A percentile compares a stretch with the other conserved stretches of the same genome.
Evolutionary conservation across 1,140 invertebrate species (phyloP).

Genomic region (Brachionus plicatilis): DNA sequence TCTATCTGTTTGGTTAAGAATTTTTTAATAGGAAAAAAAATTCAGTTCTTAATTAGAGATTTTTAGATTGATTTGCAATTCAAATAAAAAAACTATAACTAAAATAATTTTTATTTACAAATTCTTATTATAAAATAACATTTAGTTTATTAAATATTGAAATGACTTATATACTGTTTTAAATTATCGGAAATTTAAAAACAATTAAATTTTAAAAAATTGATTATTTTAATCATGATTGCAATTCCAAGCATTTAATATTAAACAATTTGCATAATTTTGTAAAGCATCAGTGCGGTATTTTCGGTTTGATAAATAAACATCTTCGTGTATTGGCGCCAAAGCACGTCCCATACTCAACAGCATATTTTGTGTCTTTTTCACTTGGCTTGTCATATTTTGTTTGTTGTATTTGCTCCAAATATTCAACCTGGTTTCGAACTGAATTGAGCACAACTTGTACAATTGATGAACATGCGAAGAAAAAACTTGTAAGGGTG

Average conservation of each 20-base stretch:
- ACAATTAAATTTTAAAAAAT: not conserved
- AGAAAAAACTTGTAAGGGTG: slow-evolving; percentile 4
- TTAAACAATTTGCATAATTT: slow-evolving; percentile 41
- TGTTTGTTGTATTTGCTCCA: not conserved
- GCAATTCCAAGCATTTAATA: slow-evolving; percentile 29
- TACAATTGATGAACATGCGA: slow-evolving; percentile 36
- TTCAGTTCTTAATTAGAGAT: no score
- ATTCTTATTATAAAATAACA: not conserved
- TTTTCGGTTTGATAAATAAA: not conserved
- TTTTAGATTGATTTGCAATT: no score
- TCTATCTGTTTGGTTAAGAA: no score
- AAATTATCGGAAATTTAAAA: not conserved
- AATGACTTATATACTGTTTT: slow-evolving; percentile 17
- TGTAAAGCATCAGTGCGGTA: slow-evolving; percentile 18
- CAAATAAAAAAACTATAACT: not conserved
- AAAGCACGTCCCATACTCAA: slow-evolving; percentile 27
- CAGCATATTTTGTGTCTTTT: slow-evolving; percentile 23
- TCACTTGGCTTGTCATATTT: not conserved
- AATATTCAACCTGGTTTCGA: slow-evolving; percentile 16
- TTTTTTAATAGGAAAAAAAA: no score
- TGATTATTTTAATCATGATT: not conserved
- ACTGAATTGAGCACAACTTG: not conserved
- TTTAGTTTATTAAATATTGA: not conserved
- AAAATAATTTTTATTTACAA: slow-evolving; percentile 4
- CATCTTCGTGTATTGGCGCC: slow-evolving; percentile 6